A percentile compares a stretch with the other conserved stretches of the same genome.
phyloP scores from a whole-genome alignment of 2,797 vertebrate genomes.

The Mareca strepera region DNA sequence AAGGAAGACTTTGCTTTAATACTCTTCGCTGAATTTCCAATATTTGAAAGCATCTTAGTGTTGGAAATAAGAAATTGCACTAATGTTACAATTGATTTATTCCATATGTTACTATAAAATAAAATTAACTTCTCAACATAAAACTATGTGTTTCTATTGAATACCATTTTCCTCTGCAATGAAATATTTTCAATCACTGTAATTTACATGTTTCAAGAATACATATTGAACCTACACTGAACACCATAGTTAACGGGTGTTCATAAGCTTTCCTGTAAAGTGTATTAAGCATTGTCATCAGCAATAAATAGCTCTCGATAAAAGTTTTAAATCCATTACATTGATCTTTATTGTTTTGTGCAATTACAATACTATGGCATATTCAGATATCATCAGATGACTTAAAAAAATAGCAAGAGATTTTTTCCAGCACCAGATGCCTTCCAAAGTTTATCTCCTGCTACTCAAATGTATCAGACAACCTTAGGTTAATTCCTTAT shows the following conservation, averaged over 20 bases:
- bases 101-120: not conserved
- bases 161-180: not conserved
- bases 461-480: fast-evolving
- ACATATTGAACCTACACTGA: not conserved
- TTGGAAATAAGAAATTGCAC: not conserved
- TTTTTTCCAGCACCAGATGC: not conserved
- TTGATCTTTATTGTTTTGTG: not conserved
- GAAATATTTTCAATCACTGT: not conserved
- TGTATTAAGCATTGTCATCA: not conserved
- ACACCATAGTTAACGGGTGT: not conserved
- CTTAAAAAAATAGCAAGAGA: not conserved
- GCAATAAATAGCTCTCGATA: not conserved
- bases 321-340: not conserved
- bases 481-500: not conserved
- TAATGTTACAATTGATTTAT: not conserved
- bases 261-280: not conserved
- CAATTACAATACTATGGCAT: not conserved
- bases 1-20: not conserved
- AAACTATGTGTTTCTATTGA: not conserved
- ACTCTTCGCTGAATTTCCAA: not conserved
- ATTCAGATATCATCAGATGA: not conserved
- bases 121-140: not conserved
- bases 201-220: not conserved
- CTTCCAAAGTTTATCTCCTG: not conserved
- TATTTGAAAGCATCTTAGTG: not conserved